Evolutionary conservation across 2,888 invertebrate genomes (phyloP), one percentile per base, ranked within the genome.

Genomic region (Aelia acuminata): DNA sequence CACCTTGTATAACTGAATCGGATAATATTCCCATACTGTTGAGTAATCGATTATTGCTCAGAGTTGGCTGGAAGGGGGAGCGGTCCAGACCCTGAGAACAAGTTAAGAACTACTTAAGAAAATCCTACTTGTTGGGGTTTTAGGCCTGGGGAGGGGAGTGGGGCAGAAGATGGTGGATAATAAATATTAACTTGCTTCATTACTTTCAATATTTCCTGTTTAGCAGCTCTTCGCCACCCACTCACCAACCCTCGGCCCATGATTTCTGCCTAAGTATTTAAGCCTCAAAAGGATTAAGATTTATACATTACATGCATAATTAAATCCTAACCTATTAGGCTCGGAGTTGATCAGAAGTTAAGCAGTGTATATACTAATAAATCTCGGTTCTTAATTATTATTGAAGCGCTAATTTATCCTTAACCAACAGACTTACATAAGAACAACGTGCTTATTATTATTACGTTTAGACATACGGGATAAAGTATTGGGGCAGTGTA

Each of bases 71-170:
- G 26, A 5, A 13, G 26, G 4, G 26, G 0, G 10, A 7, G 15
- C 15, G 53, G 11, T 50, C 20, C 10, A 53, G n/a, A 3, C 11
- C 57, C 57, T 13, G 26, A 26, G n/a, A 57, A 57, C 57, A 57
- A 57, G 57, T 57, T 57, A 57, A 57, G 57, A 57, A 57, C 57
- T 57, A 31, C 57, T 57, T 26, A 57, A 22, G 26, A 57, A 57
- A 57, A 31, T 31, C 26, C 57, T 57, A 15, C 57, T 57, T 26
- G 57, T 31, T 57, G 26, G 26, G 22, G 13, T 57, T 3, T 26
- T 4, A 5, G 7, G n/a, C 13, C 57, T 57, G 22, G 3, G 13
- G 3, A 15, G 57, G 7, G 57, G 50, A 8, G 50, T 15, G 2
- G 50, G 8, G 22, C 20, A 26, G n/a, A 53, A 53, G 26, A 57